Percentiles rank a stretch among this genome's conserved stretches.
Conservation (phyloP, 2,113 vertebrate genomes). For the Carollia perspicillata region DNA sequence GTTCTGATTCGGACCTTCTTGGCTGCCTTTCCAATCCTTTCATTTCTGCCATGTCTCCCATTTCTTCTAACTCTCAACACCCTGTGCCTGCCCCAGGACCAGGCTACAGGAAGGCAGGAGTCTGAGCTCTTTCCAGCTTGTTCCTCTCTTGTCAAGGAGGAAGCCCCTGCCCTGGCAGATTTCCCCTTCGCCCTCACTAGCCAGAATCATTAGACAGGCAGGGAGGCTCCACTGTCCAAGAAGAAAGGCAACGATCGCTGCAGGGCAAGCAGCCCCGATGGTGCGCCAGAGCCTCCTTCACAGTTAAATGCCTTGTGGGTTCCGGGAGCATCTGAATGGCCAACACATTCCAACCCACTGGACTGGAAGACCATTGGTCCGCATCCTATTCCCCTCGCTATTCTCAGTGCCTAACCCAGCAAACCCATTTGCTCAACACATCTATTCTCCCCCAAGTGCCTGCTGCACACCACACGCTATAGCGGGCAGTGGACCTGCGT, state of each 20-base stretch:
- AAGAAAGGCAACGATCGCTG: not conserved
- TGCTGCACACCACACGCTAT: fast-evolving
- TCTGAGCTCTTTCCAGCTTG: not conserved
- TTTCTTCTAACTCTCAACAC: not conserved
- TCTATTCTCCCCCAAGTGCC: not conserved
- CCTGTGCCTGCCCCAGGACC: fast-evolving
- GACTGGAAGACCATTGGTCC: not conserved
- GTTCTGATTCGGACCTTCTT: not conserved
- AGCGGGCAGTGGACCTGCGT: fast-evolving
- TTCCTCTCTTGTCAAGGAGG: not conserved
- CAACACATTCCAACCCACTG: not conserved
- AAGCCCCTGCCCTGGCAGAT: too few species aligned
- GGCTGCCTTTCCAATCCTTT: not conserved
- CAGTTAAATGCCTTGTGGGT: not conserved
- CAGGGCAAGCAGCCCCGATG: fast-evolving
- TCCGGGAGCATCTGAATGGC: not conserved
- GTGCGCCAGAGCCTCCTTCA: fast-evolving
- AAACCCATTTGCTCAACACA: not conserved
- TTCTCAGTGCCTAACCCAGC: not conserved
- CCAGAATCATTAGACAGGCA: not conserved
- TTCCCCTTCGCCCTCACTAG: not conserved
- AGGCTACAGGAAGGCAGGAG: not conserved
- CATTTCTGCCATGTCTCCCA: not conserved
- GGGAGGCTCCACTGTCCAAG: not conserved
- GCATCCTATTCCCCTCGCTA: not conserved